Percentiles rank a stretch among this genome's conserved stretches.
Conservation (phyloP, 2,113 vertebrate genomes). For the Martes martes region DNA sequence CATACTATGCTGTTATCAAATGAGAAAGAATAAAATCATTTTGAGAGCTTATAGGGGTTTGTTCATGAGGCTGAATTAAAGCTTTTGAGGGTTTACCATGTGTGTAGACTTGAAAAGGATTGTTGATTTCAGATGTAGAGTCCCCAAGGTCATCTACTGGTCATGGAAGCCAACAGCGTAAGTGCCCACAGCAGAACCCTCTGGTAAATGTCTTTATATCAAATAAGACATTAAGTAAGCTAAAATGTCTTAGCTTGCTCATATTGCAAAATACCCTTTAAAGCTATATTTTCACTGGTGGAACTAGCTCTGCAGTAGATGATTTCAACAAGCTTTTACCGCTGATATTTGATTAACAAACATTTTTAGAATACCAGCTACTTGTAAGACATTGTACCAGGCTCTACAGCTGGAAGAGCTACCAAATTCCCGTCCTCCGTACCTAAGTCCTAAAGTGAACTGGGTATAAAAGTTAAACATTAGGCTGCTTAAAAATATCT, state of each 20-base stretch:
- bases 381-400: background rate
- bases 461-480: background rate
- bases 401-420: background rate
- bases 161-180: background rate
- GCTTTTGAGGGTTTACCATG: slow-evolving; percentile 12
- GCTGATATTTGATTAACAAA: background rate
- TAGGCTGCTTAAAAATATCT: slow-evolving; percentile 20
- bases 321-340: slow-evolving; percentile 19
- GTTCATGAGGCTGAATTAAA: slow-evolving; percentile 34
- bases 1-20: slow-evolving; percentile 45
- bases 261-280: slow-evolving; percentile 22
- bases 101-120: slow-evolving; percentile 22
- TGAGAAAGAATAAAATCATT: slow-evolving; percentile 29
- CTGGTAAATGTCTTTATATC: slow-evolving; percentile 38
- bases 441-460: slow-evolving; percentile 20
- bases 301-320: slow-evolving; percentile 31
- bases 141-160: background rate
- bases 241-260: slow-evolving; percentile 29
- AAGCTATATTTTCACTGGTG: slow-evolving; percentile 24
- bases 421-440: background rate
- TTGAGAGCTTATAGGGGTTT: background rate
- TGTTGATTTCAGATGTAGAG: slow-evolving; percentile 52
- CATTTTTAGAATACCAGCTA: slow-evolving; percentile 19
- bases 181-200: slow-evolving; percentile 30
- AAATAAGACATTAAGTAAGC: slow-evolving; percentile 51